phyloP scores from a whole-genome alignment of 2,113 vertebrate species.

The Xenopus tropicalis region DNA sequence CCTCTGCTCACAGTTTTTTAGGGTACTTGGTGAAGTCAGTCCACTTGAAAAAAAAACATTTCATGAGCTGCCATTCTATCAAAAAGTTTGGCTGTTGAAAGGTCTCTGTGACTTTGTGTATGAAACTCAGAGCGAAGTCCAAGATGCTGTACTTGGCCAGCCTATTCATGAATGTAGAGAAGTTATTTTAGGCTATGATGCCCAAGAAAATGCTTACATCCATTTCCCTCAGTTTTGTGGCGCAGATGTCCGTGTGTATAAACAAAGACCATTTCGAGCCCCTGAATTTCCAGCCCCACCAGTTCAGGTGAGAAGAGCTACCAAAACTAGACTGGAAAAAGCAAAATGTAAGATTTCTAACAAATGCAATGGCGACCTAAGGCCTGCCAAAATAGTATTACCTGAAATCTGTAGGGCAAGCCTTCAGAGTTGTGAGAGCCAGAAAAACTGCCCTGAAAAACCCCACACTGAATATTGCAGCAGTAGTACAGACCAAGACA shows the following conservation, averaged over 20 bases:
- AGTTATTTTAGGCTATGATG: constrained; percentile 95
- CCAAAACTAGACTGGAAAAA: constrained; percentile 62
- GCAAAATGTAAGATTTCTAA: constrained; percentile 55
- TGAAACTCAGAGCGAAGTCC: constrained; percentile 92
- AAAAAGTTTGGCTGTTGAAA: constrained; percentile 93
- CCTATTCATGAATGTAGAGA: constrained; percentile 97
- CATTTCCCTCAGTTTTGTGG: constrained; percentile 98
- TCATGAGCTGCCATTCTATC: constrained; percentile 84
- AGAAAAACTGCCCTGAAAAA: constrained; percentile 43
- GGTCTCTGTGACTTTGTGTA: constrained; percentile 93
- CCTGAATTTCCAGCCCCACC: constrained; percentile 76
- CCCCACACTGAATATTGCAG: constrained; percentile 46
- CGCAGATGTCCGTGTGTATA: constrained; percentile 91
- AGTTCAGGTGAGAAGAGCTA: constrained; percentile 69
- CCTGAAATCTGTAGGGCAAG: constrained; percentile 49
- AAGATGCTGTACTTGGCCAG: constrained; percentile 88
- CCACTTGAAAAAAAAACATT: constrained; percentile 86
- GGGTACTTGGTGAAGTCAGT: constrained; percentile 79
- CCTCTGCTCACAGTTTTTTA: constrained; percentile 88
- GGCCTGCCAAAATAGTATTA: constrained; percentile 41
- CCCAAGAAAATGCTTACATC: constrained; percentile 87
- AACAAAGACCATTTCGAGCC: constrained; percentile 83
- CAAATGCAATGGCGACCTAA: constrained; percentile 60
- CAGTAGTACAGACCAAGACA: constrained; percentile 51
- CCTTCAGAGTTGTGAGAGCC: constrained; percentile 39